phyloP scores from a whole-genome alignment of 2,113 vertebrate species.

The Nycticebus coucang region DNA sequence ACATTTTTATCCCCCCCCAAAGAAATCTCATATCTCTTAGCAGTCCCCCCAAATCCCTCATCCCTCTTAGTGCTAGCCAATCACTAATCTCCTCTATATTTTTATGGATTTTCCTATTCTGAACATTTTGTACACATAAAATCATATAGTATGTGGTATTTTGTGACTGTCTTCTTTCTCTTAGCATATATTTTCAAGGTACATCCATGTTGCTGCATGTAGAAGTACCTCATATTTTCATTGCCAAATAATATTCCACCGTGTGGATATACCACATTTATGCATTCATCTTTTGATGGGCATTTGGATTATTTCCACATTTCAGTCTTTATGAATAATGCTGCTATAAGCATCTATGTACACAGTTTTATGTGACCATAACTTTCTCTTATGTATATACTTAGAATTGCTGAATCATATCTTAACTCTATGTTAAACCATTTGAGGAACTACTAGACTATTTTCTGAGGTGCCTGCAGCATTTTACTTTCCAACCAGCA shows the following conservation, averaged over 20 bases:
- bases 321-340: neutral
- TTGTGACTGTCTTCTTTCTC: conserved; percentile 16
- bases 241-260: neutral
- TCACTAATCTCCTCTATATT: neutral
- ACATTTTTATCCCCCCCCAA: conserved; percentile 20
- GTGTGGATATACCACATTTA: neutral
- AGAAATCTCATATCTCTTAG: neutral
- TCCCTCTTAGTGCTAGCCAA: neutral
- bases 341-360: neutral
- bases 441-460: neutral
- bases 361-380: neutral
- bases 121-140: neutral
- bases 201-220: neutral
- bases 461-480: neutral
- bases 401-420: neutral
- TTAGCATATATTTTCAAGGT: conserved; percentile 16
- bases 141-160: neutral
- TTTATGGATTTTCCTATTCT: conserved; percentile 23
- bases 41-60: neutral
- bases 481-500: neutral
- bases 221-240: neutral
- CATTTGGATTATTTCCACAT: neutral
- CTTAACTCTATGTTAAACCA: neutral
- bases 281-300: neutral
- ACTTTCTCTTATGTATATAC: neutral